Evolutionary conservation across 2,888 invertebrate genomes (phyloP), one percentile per base, ranked within the genome.

Genomic region (Ligdia adustata): DNA sequence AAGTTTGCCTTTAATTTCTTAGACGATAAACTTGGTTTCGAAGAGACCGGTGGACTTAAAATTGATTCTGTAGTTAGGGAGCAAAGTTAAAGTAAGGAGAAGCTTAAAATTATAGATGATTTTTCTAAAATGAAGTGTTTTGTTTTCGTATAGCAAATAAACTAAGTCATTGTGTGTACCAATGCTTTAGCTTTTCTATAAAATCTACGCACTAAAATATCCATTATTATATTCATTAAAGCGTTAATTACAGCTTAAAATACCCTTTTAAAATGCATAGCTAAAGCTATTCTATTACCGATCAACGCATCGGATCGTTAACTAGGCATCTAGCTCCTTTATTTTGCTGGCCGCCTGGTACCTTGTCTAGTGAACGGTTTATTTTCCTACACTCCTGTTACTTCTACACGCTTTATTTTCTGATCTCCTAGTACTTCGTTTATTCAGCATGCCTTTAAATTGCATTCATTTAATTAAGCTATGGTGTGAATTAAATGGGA

Each of bases 261-360:
- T 13, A 5, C 14, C 13, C 61, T 61, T 64, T 64, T 60, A 61
- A 58, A 66, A 60, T 62, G 59, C 57, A 61, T 64, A 51, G 55
- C 49, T 54, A 61, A 62, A 51, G 55, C 49, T 54, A 55, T 45
- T 57, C 65, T 62, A 66, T 58, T 62, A 54, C 54, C 55, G 52
- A 55, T 49, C 28, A 11, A 40, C 32, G 31, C 9, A 20, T 29
- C 16, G 35, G 28, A 33, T 48, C 37, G 27, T 40, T 43, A 46
- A 47, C 39, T 42, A 32, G 42, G 27, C 40, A 46, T 46, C 34
- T 39, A 39, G 38, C 55, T 60, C 45, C 56, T 66, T 62, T 64
- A 65, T 62, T 64, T 68, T 56, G 55, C 58, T 66, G 60, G 16
- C 12, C 12, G 34, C 62, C 53, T 64, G 47, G 64, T 46, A 40